Evolutionary conservation across 2,113 vertebrate genomes (phyloP).

Genomic region (Ahaetulla prasina): DNA sequence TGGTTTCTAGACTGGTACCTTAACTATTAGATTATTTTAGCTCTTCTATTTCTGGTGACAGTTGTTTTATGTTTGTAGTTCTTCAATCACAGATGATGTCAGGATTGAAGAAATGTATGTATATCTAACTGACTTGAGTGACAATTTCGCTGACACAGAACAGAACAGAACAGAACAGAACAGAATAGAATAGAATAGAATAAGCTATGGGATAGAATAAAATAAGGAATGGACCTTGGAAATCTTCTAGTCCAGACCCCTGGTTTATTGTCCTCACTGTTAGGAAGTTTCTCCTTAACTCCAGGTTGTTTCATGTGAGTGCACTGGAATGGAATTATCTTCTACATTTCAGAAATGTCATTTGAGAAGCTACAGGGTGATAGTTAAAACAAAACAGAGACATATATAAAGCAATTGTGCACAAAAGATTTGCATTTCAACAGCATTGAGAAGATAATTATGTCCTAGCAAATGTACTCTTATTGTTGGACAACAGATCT

Average conservation of each 20-base stretch:
- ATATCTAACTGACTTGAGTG: background rate
- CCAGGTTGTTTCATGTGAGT: background rate
- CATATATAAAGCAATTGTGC: background rate
- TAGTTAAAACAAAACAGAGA: background rate
- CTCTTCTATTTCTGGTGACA: background rate
- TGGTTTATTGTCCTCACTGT: no score
- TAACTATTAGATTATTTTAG: no score
- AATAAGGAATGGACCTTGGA: no score
- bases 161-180: no score
- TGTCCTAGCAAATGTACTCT: background rate
- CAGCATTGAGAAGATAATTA: background rate
- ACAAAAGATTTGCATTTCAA: background rate
- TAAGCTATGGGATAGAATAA: no score
- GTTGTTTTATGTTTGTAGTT: background rate
- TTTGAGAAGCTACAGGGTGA: background rate
- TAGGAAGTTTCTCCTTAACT: no score
- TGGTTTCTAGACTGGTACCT: no score
- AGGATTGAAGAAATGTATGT: background rate
- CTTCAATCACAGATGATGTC: background rate
- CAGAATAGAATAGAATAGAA: no score
- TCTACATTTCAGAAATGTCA: background rate
- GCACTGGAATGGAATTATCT: background rate
- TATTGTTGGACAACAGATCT: background rate
- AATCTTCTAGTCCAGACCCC: no score
- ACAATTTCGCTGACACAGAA: background rate